Percentiles rank a stretch among this genome's conserved stretches.
Conservation (phyloP, 2,888 invertebrate genomes). For the Acrobeloides nanus region DNA sequence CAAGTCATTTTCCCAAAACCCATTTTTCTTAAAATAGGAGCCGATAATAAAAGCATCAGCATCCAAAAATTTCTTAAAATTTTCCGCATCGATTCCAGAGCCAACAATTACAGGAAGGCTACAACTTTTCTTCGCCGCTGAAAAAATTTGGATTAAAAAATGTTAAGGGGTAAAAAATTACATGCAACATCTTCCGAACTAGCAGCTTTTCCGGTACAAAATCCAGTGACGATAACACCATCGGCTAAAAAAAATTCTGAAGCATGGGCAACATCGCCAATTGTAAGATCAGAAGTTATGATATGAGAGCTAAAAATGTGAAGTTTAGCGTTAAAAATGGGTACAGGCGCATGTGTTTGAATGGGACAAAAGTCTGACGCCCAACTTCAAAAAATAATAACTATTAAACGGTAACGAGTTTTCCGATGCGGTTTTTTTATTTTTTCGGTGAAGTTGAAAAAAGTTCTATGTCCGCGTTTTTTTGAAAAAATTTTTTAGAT, state of each 20-base stretch:
- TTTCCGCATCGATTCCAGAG: slow-evolving; percentile 67
- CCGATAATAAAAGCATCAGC: slow-evolving; percentile 70
- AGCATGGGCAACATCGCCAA: slow-evolving; percentile 67
- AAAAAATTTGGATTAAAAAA: slow-evolving; percentile 20
- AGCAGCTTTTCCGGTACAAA: slow-evolving; percentile 64
- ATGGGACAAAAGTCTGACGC: no score
- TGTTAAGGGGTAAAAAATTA: slow-evolving; percentile 6
- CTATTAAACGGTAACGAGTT: no score
- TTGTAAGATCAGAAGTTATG: slow-evolving; percentile 67
- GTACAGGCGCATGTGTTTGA: no score
- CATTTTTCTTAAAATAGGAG: slow-evolving; percentile 67
- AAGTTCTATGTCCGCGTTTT: no score
- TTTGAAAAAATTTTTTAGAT: no score
- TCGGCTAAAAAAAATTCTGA: slow-evolving; percentile 72
- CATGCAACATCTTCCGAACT: slow-evolving; percentile 30
- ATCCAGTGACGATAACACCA: slow-evolving; percentile 70
- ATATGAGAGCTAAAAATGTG: slow-evolving; percentile 65
- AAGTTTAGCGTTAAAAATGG: no score
- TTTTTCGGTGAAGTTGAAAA: no score
- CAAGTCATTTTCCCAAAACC: slow-evolving; percentile 57
- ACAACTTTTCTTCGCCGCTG: slow-evolving; percentile 58
- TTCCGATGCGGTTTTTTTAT: no score
- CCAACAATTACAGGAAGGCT: slow-evolving; percentile 68
- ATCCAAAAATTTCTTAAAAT: slow-evolving; percentile 61
- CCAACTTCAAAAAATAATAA: no score